These are phyloP conservation scores for Entelurus aequoreus DNA, from an alignment of 2,113 vertebrate genomes.

Conservation along the genomic window DNA sequence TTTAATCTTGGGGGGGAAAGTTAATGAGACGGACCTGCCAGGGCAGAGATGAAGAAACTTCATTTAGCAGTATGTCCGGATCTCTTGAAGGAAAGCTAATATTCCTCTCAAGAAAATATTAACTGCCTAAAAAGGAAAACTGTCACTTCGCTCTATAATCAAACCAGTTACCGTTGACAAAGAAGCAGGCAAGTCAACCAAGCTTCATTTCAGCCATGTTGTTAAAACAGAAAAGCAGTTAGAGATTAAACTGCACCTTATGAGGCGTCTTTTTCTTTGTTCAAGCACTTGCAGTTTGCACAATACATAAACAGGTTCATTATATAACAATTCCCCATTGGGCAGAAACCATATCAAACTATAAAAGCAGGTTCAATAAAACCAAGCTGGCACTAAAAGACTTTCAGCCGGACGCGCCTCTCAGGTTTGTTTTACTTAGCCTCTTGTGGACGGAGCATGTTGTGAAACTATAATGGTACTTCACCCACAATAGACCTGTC, in stretches of 20 bases:
- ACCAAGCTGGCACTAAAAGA: conserved; percentile 33
- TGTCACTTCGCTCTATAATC: conserved; percentile 48
- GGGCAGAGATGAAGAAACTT: conserved; percentile 45
- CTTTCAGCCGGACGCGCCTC: conserved; percentile 30
- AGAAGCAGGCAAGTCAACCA: conserved; percentile 30
- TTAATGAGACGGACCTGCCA: conserved; percentile 50
- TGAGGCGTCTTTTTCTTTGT: conserved; percentile 12
- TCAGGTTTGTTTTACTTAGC: conserved; percentile 23
- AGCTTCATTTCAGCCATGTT: conserved; percentile 29
- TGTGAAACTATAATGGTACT: conserved; percentile 20
- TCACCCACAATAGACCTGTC: neutral
- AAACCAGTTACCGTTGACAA: conserved; percentile 30
- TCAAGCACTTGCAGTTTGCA: conserved; percentile 32
- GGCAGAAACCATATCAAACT: conserved; percentile 22
- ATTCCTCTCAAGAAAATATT: conserved; percentile 32
- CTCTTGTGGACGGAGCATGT: conserved; percentile 17
- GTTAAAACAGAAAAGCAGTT: conserved; percentile 4
- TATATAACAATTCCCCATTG: conserved; percentile 23
- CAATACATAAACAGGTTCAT: conserved; percentile 29
- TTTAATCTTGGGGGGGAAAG: conserved; percentile 14
- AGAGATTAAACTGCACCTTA: neutral
- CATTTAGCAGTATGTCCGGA: conserved; percentile 37
- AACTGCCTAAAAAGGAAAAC: conserved; percentile 42
- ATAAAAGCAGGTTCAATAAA: conserved; percentile 33
- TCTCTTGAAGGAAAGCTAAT: conserved; percentile 42